A percentile compares a stretch with the other conserved stretches of the same genome.
These are phyloP conservation scores for Zootoca vivipara DNA, from an alignment of 2,113 vertebrate genomes.

Conservation along the genomic window DNA sequence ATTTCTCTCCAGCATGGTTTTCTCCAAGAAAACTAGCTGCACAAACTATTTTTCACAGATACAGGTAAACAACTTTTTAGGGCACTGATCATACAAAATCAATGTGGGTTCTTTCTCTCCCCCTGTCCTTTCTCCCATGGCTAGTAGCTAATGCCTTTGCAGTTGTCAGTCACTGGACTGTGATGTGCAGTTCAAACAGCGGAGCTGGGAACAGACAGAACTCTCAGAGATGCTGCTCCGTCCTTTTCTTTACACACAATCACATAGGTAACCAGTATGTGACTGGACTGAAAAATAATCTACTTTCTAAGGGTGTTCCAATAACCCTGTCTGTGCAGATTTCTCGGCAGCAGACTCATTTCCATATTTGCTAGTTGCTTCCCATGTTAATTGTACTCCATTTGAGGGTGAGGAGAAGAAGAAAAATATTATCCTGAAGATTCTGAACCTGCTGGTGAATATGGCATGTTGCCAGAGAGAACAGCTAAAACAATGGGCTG, in stretches of 20 bases:
- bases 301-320: slow-evolving; percentile 24
- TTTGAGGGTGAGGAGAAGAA: slow-evolving; percentile 19
- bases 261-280: not conserved
- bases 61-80: slow-evolving; percentile 33
- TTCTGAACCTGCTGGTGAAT: not conserved
- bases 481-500: not conserved
- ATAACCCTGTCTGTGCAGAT: not conserved
- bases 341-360: slow-evolving; percentile 6
- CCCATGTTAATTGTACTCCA: slow-evolving; percentile 2
- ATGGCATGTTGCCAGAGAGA: not conserved
- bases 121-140: not conserved
- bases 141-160: slow-evolving; percentile 26
- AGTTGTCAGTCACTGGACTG: slow-evolving; percentile 22
- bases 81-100: slow-evolving; percentile 25
- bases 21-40: slow-evolving; percentile 16
- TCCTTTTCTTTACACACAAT: not conserved
- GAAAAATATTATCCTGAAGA: slow-evolving; percentile 13
- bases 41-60: slow-evolving; percentile 13
- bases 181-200: slow-evolving; percentile 43
- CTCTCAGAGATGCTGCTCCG: not conserved
- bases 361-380: slow-evolving; percentile 21
- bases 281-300: slow-evolving; percentile 3
- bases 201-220: slow-evolving; percentile 16
- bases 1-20: not conserved
- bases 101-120: slow-evolving; percentile 2